Percentiles rank a stretch among this genome's conserved stretches.
phyloP scores from a whole-genome alignment of 2,888 invertebrate species.

The Molanna angustata region DNA sequence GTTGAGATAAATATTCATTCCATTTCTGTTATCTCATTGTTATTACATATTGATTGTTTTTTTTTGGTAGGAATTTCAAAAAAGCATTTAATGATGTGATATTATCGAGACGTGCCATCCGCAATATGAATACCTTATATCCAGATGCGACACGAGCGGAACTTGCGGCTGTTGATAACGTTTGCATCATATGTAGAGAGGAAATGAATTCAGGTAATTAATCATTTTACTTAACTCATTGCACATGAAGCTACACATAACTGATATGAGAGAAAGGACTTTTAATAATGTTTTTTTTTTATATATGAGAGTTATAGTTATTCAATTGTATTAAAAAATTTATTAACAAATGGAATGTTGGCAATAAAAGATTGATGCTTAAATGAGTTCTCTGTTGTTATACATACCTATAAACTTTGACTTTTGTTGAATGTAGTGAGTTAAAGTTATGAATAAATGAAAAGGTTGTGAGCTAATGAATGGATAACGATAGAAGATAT shows the following conservation, averaged over 20 bases:
- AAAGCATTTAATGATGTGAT: conserved; percentile 97
- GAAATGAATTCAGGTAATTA: conserved; percentile 66
- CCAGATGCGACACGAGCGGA: conserved; percentile 95
- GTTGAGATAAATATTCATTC: too few species aligned
- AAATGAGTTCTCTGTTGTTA: not conserved
- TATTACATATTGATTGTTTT: conserved; percentile 15
- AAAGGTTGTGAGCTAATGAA: too few species aligned
- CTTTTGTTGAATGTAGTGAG: too few species aligned
- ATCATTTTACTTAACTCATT: not conserved
- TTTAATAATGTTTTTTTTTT: not conserved
- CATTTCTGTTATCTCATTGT: conserved; percentile 1
- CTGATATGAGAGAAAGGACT: too few species aligned
- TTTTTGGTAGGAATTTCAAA: conserved; percentile 90
- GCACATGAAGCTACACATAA: not conserved
- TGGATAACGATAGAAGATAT: too few species aligned
- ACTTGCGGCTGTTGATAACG: conserved; percentile 89
- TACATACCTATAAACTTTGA: not conserved
- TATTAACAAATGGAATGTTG: not conserved
- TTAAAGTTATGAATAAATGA: too few species aligned
- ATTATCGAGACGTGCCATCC: conserved; percentile 91
- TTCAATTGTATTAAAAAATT: not conserved
- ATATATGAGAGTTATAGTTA: not conserved
- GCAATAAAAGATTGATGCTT: not conserved
- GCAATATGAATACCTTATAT: conserved; percentile 97
- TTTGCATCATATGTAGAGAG: conserved; percentile 97